These are phyloP conservation scores for Serripes groenlandicus DNA, from an alignment of 2,888 invertebrate genomes.

Conservation along the genomic window DNA sequence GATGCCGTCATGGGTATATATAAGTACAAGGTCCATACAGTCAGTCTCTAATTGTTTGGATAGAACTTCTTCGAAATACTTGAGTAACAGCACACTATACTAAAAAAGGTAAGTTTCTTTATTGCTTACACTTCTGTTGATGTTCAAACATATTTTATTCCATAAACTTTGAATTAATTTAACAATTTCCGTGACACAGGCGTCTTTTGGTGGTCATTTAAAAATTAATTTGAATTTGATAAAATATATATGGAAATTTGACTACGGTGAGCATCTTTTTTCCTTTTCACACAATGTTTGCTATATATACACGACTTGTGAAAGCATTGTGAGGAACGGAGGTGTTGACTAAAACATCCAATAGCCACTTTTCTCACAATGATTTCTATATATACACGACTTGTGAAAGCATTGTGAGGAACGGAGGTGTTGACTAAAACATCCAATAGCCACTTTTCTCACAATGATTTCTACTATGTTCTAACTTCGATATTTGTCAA, in stretches of 20 bases:
- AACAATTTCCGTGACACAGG: too few species aligned
- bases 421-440: not conserved
- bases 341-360: too few species aligned
- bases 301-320: not conserved
- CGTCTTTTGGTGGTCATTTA: not conserved
- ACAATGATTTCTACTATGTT: not conserved
- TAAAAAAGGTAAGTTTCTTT: not conserved
- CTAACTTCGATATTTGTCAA: too few species aligned
- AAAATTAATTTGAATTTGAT: not conserved
- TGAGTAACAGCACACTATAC: not conserved
- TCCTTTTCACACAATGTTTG: too few species aligned
- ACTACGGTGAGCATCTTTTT: not conserved
- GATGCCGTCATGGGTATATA: slow-evolving; percentile 20
- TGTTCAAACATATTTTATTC: too few species aligned
- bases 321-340: too few species aligned
- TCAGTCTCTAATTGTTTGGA: slow-evolving; percentile 7
- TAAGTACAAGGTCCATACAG: slow-evolving; percentile 1
- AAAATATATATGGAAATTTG: not conserved
- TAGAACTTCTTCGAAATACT: slow-evolving; percentile 8
- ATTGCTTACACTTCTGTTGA: not conserved
- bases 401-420: not conserved
- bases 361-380: too few species aligned
- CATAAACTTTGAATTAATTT: too few species aligned
- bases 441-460: not conserved
- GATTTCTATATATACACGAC: too few species aligned